phyloP scores from a whole-genome alignment of 2,113 vertebrate genomes.

The Amphiprion ocellaris region DNA sequence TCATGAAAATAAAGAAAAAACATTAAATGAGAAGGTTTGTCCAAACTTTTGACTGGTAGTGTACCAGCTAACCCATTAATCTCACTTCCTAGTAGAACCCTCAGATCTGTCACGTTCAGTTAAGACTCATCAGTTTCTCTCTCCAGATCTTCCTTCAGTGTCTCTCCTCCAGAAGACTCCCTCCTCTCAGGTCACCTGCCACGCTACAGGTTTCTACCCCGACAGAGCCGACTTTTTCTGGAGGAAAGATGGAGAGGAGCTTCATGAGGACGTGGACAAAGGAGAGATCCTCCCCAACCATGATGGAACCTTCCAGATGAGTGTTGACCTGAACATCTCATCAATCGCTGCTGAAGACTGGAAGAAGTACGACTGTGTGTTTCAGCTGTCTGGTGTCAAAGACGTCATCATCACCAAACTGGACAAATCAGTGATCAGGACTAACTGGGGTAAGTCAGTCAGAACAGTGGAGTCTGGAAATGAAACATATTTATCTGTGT shows the following conservation, averaged over 20 bases:
- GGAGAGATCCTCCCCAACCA: constrained; percentile 64
- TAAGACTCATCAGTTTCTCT: not conserved
- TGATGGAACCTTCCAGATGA: constrained; percentile 72
- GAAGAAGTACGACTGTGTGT: constrained; percentile 43
- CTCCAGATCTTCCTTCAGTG: constrained; percentile 26
- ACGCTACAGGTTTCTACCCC: constrained; percentile 61
- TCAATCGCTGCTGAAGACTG: constrained; percentile 22
- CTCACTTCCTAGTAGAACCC: no score
- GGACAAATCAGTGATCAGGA: constrained; percentile 24
- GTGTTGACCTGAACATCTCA: constrained; percentile 13
- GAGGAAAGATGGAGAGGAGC: constrained; percentile 43
- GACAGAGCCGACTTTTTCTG: constrained; percentile 42
- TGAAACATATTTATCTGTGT: no score
- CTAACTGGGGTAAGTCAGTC: constrained; percentile 20
- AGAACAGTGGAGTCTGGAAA: no score
- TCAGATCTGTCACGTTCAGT: no score
- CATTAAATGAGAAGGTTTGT: no score
- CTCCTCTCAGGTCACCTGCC: constrained; percentile 55
- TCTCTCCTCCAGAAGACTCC: constrained; percentile 62
- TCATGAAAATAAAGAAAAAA: no score
- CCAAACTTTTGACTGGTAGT: no score
- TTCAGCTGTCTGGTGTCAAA: constrained; percentile 2
- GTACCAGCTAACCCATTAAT: no score
- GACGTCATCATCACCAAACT: constrained; percentile 6
- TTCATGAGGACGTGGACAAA: constrained; percentile 49